Conservation (phyloP, 2,888 invertebrate species). For the Rhimphoctona megacephalus region DNA sequence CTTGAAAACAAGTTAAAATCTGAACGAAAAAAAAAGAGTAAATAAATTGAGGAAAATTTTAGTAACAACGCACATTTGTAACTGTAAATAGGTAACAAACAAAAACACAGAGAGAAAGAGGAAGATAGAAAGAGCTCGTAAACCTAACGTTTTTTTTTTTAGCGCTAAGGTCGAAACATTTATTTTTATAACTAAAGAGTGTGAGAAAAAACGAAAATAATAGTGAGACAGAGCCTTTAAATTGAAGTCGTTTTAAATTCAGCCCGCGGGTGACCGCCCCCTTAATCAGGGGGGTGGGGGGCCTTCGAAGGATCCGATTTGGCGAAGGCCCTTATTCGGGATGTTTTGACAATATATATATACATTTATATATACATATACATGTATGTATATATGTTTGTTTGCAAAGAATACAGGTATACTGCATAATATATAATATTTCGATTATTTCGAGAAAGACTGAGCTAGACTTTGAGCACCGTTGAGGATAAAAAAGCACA, state of each 20-base stretch:
- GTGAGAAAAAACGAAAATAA: constrained; percentile 29
- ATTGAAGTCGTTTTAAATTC: constrained; percentile 19
- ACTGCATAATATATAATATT: constrained; percentile 34
- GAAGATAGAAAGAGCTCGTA: constrained; percentile 60
- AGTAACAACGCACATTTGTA: constrained; percentile 27
- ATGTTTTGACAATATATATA: constrained; percentile 38
- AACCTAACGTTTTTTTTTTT: constrained; percentile 75
- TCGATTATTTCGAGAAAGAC: constrained; percentile 67
- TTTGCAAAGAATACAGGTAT: constrained; percentile 36
- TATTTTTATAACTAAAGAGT: constrained; percentile 79
- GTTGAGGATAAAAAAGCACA: constrained; percentile 33
- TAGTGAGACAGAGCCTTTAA: constrained; percentile 45
- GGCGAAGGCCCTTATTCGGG: constrained; percentile 33
- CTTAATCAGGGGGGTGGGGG: constrained; percentile 23
- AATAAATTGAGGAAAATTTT: constrained; percentile 1
- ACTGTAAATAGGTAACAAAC: constrained; percentile 59
- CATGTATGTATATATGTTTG: constrained; percentile 30
- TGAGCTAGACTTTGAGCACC: constrained; percentile 61
- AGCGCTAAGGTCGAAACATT: constrained; percentile 77
- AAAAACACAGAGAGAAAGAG: neutral
- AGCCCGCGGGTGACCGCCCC: constrained; percentile 50
- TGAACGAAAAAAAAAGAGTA: constrained; percentile 9
- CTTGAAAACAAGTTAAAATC: constrained; percentile 32
- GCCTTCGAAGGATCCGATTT: constrained; percentile 5
- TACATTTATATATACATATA: constrained; percentile 3